Percentiles rank a stretch among this genome's conserved stretches.
These are phyloP conservation scores for Helleia helle DNA, from an alignment of 2,888 invertebrate species.

Conservation along the genomic window DNA sequence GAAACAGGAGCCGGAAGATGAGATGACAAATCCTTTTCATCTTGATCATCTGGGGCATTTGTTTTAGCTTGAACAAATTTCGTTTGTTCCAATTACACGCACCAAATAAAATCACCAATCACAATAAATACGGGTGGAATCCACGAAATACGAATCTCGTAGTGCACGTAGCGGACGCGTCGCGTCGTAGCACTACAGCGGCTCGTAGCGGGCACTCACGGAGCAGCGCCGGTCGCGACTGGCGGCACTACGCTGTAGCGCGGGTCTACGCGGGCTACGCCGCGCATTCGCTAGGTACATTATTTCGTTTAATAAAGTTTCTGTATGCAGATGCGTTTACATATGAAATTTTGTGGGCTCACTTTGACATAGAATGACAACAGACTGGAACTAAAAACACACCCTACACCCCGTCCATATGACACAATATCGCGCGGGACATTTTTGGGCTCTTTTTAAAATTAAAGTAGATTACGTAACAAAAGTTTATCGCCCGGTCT, in stretches of 20 bases:
- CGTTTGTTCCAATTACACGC: slow-evolving; percentile 12
- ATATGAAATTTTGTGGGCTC: slow-evolving; percentile 24
- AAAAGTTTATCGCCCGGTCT: background rate
- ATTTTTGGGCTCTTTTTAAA: background rate
- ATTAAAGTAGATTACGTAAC: slow-evolving; percentile 6
- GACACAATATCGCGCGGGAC: background rate
- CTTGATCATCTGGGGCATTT: slow-evolving; percentile 37
- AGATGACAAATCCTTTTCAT: slow-evolving; percentile 64
- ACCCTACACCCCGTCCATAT: background rate
- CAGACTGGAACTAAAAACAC: background rate
- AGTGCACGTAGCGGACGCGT: slow-evolving; percentile 7
- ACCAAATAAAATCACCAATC: slow-evolving; percentile 13
- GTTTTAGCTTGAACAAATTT: slow-evolving; percentile 10
- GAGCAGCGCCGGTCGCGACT: too few species aligned
- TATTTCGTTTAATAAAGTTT: slow-evolving; percentile 53
- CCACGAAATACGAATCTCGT: slow-evolving; percentile 10
- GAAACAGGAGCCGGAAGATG: slow-evolving; percentile 53
- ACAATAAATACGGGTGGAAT: background rate
- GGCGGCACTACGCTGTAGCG: slow-evolving; percentile 24
- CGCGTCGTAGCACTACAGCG: slow-evolving; percentile 24
- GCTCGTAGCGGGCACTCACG: too few species aligned
- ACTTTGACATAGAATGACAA: slow-evolving; percentile 8
- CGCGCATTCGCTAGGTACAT: slow-evolving; percentile 41
- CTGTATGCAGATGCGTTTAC: slow-evolving; percentile 40
- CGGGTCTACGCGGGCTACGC: slow-evolving; percentile 1